A percentile compares a stretch with the other conserved stretches of the same genome.
These are phyloP conservation scores for Acanthopleura granulata DNA, from an alignment of 2,888 invertebrate genomes.

Conservation along the genomic window DNA sequence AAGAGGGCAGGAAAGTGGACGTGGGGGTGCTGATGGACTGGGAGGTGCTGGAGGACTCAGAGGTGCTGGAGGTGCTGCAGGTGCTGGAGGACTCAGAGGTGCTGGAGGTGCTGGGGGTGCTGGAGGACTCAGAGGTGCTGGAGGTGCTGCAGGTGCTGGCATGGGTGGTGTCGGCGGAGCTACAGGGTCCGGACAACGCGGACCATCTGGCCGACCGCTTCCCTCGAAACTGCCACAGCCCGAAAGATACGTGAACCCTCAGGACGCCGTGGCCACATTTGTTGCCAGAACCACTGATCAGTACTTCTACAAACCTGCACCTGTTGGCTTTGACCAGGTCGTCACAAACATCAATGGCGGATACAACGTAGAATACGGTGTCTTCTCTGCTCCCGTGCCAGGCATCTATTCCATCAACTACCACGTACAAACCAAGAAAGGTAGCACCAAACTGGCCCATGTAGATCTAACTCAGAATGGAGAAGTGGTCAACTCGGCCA, in stretches of 20 bases:
- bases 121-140: too few species aligned
- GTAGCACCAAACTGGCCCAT: not conserved
- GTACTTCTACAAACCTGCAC: not conserved
- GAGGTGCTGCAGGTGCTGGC: too few species aligned
- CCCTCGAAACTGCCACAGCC: too few species aligned
- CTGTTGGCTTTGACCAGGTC: not conserved
- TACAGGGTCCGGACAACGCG: too few species aligned
- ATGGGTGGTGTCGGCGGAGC: too few species aligned
- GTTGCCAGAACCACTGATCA: not conserved
- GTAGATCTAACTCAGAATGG: not conserved
- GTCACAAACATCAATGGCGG: not conserved
- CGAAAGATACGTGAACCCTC: not conserved
- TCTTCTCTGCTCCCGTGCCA: not conserved
- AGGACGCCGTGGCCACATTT: not conserved
- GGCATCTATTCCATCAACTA: not conserved
- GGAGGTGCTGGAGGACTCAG: too few species aligned
- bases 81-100: too few species aligned
- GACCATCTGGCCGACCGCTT: too few species aligned
- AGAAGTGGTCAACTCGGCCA: not conserved
- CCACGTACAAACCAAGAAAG: not conserved
- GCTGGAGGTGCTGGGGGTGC: too few species aligned
- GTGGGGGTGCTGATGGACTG: too few species aligned
- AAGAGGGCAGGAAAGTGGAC: too few species aligned
- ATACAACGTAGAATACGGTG: not conserved
- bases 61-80: too few species aligned